Evolutionary conservation across 2,113 vertebrate genomes (phyloP).

Genomic region (Mobula hypostoma): DNA sequence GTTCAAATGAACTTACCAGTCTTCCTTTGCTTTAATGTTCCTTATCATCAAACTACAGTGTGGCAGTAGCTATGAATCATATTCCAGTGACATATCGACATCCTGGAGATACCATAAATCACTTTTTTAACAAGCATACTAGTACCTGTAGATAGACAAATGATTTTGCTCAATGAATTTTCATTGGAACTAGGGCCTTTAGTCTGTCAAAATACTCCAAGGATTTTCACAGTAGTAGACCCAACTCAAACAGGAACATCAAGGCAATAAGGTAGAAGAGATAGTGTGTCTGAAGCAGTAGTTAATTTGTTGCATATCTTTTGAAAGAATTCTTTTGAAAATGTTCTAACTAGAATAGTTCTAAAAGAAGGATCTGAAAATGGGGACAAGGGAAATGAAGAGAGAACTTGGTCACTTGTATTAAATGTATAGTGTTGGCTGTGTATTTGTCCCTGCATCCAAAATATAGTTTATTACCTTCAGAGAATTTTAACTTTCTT

Average conservation of each 20-base stretch:
- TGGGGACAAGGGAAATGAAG: not conserved
- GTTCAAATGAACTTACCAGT: not conserved
- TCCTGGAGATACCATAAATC: not conserved
- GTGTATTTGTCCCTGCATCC: too few relatives aligned
- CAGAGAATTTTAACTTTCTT: not conserved
- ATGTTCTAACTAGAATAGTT: not conserved
- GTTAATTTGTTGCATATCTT: not conserved
- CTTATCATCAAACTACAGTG: not conserved
- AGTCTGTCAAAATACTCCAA: too few relatives aligned
- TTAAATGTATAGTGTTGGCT: too few relatives aligned
- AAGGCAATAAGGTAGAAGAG: not conserved
- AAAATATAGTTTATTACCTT: too few relatives aligned
- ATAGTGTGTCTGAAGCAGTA: not conserved
- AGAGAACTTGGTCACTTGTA: too few relatives aligned
- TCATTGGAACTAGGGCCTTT: not conserved
- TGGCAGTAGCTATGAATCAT: not conserved
- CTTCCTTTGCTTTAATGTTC: not conserved
- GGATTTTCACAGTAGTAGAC: not conserved
- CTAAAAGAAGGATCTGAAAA: not conserved
- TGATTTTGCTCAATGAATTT: not conserved
- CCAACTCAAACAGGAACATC: not conserved
- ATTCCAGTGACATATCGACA: not conserved
- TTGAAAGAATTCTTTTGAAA: not conserved
- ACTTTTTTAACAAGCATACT: not conserved
- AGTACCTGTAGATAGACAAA: not conserved